These are phyloP conservation scores for Halichoerus grypus DNA, from an alignment of 2,113 vertebrate species.

Conservation along the genomic window DNA sequence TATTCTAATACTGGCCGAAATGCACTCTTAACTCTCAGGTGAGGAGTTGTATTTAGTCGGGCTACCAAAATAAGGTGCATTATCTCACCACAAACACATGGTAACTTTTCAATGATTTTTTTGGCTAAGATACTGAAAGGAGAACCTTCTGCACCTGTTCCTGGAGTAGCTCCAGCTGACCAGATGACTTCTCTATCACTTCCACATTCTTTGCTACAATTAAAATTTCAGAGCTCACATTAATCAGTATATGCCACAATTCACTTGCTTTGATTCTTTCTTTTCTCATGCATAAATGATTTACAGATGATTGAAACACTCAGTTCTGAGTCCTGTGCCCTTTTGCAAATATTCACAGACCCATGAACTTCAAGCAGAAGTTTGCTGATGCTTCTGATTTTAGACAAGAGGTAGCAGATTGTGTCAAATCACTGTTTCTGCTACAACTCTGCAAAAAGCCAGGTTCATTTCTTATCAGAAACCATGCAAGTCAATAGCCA, in stretches of 20 bases:
- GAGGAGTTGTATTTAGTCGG: background rate
- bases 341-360: background rate
- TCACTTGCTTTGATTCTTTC: background rate
- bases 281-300: background rate
- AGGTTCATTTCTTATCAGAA: background rate
- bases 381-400: background rate
- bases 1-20: background rate
- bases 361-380: background rate
- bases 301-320: background rate
- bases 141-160: background rate
- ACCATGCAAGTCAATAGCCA: background rate
- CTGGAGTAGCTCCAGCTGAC: background rate
- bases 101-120: background rate
- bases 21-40: background rate
- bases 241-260: background rate
- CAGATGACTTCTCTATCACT: background rate
- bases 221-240: background rate
- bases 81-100: background rate
- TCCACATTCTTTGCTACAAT: background rate
- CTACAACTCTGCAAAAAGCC: background rate
- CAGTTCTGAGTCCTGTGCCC: background rate
- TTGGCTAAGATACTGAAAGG: background rate
- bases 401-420: background rate
- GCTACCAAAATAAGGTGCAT: background rate
- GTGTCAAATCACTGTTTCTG: background rate